Conservation (phyloP, 2,888 invertebrate species). For the Campoplex capitator region DNA sequence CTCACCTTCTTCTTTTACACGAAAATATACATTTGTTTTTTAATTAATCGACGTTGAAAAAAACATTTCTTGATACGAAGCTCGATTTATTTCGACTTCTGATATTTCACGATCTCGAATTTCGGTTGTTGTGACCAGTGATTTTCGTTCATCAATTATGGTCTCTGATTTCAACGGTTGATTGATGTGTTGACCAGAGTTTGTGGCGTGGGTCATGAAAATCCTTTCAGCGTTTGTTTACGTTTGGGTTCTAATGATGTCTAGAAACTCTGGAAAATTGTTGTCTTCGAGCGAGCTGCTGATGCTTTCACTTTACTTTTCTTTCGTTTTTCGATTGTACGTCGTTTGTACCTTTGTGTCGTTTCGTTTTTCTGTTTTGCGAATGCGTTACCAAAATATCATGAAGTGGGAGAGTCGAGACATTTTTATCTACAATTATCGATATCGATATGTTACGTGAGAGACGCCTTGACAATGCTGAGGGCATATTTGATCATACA, state of each 20-base stretch:
- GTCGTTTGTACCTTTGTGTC: too few species aligned
- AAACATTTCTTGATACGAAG: not conserved
- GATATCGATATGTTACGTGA: slow-evolving; percentile 14
- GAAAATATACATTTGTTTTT: slow-evolving; percentile 29
- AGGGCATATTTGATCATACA: not conserved
- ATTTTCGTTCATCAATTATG: not conserved
- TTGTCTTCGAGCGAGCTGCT: not conserved
- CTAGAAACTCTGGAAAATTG: not conserved
- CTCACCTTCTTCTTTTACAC: slow-evolving; percentile 5
- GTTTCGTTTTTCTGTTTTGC: not conserved
- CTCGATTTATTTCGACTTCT: not conserved
- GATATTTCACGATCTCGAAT: not conserved
- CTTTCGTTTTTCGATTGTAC: not conserved
- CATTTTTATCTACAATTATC: slow-evolving; percentile 18
- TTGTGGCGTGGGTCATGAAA: not conserved
- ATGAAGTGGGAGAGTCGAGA: not conserved
- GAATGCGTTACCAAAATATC: not conserved
- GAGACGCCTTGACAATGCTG: not conserved
- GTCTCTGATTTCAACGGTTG: not conserved
- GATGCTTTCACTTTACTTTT: too few species aligned
- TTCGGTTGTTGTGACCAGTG: not conserved
- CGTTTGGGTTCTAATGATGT: not conserved
- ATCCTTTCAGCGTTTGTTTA: not conserved
- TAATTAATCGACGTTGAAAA: not conserved
- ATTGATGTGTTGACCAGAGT: not conserved